phyloP scores from a whole-genome alignment of 1,140 invertebrate species.

The Drosophila melanogaster region Release_6_plus_ISO1_MT NT_037436.4:3076001-3076500 shows the following conservation, averaged over 20 bases:
- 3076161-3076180: constrained; percentile 5
- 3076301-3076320: neutral
- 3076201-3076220: constrained; percentile 12
- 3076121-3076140: constrained; percentile 27
- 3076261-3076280: constrained; percentile 4
- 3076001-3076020: constrained; percentile 1
- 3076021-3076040: constrained; percentile 35
- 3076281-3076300: constrained; percentile 9
- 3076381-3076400: neutral
- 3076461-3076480: too few species aligned
- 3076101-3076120: constrained; percentile 27
- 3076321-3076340: constrained; percentile 6
- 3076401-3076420: too few species aligned
- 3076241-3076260: neutral
- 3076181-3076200: constrained; percentile 31
- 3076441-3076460: too few species aligned
- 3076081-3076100: constrained; percentile 17
- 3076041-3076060: constrained; percentile 26
- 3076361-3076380: neutral
- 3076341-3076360: neutral
- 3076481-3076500: too few species aligned
- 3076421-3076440: too few species aligned
- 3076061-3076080: constrained; percentile 1
- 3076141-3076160: neutral
- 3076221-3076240: neutral